These are phyloP conservation scores for Belonocnema kinseyi DNA, from an alignment of 1,140 invertebrate genomes.

Conservation along the genomic window DNA sequence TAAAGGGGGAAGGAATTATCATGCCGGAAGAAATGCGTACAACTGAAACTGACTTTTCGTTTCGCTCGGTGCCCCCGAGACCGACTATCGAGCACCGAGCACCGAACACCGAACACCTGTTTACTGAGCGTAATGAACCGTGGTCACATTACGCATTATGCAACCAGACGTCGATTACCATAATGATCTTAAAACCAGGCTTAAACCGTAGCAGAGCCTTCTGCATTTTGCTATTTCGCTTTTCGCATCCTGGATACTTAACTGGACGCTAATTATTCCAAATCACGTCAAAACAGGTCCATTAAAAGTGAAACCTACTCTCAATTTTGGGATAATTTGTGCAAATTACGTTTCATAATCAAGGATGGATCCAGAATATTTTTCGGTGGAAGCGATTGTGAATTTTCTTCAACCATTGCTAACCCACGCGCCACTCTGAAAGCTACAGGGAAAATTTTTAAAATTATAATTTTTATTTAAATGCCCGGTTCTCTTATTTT, in stretches of 20 bases:
- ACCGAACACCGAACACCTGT: background rate
- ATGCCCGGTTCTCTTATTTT: too few species aligned
- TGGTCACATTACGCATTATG: slow-evolving; percentile 26
- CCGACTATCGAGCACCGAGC: background rate
- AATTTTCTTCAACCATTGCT: too few species aligned
- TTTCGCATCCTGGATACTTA: background rate
- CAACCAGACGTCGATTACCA: slow-evolving; percentile 23
- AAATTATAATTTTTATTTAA: too few species aligned
- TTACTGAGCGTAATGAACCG: slow-evolving; percentile 12
- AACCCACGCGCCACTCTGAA: too few species aligned
- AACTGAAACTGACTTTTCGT: slow-evolving; percentile 10
- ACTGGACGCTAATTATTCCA: background rate
- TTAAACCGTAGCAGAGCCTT: background rate
- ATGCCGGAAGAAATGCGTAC: slow-evolving; percentile 16
- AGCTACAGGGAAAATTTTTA: too few species aligned
- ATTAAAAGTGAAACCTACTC: background rate
- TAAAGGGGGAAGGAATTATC: background rate
- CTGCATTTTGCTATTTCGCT: background rate
- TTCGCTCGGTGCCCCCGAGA: background rate
- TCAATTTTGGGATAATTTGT: background rate
- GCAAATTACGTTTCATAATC: background rate
- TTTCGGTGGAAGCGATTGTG: too few species aligned
- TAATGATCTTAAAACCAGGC: slow-evolving; percentile 29
- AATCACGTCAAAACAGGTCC: slow-evolving; percentile 3
- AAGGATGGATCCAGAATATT: background rate